Evolutionary conservation across 2,888 invertebrate genomes (phyloP).

Genomic region (Leucania comma): DNA sequence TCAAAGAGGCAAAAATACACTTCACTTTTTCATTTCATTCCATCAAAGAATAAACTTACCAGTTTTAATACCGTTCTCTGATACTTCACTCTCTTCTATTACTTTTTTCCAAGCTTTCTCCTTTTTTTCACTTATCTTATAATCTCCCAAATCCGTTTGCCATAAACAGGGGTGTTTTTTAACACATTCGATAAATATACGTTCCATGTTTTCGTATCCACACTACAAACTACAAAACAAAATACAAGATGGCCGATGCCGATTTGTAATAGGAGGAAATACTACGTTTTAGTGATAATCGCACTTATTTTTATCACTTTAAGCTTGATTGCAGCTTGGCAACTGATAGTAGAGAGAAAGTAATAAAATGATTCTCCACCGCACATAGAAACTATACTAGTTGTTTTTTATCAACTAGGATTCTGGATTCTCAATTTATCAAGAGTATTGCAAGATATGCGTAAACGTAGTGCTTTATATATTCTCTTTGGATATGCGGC

Average conservation of each 20-base stretch:
- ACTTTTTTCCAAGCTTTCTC: conserved; percentile 49
- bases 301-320: not conserved
- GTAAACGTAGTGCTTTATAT: too few species aligned
- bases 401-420: not conserved
- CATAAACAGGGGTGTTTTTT: conserved; percentile 45
- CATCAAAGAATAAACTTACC: conserved; percentile 27
- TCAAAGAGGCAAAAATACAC: not conserved
- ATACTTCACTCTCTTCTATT: conserved; percentile 41
- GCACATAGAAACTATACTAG: not conserved
- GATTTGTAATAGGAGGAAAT: not conserved
- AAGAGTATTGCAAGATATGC: not conserved
- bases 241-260: conserved; percentile 35
- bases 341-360: not conserved
- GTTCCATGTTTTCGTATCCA: conserved; percentile 35
- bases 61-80: conserved; percentile 43
- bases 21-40: conserved; percentile 5
- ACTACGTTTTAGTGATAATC: not conserved
- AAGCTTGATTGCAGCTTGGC: not conserved
- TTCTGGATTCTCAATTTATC: not conserved
- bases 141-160: conserved; percentile 44
- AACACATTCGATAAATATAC: conserved; percentile 46
- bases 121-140: conserved; percentile 30
- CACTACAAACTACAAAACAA: conserved; percentile 21
- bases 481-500: too few species aligned
- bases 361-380: not conserved